Percentiles rank a stretch among this genome's conserved stretches.
Conservation (phyloP, 2,888 invertebrate species). For the Acleris laterana region DNA sequence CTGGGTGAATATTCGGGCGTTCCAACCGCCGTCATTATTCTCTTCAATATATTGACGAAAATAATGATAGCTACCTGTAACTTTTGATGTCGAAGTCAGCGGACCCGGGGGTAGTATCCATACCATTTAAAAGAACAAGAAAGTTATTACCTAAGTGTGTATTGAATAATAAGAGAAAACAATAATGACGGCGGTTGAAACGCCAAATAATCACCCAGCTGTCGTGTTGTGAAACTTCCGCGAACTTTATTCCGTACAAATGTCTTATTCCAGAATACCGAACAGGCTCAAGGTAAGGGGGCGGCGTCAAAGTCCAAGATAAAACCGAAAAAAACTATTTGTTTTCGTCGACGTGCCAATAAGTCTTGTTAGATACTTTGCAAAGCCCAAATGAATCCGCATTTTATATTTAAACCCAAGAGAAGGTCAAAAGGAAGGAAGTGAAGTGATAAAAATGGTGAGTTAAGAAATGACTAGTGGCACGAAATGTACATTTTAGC, state of each 20-base stretch:
- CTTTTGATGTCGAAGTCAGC: too few species aligned
- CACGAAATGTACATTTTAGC: conserved; percentile 53
- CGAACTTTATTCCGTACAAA: background rate
- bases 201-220: too few species aligned
- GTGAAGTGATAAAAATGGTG: conserved; percentile 64
- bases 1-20: too few species aligned
- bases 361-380: conserved; percentile 55
- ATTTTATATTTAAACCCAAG: conserved; percentile 56
- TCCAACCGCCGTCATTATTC: too few species aligned
- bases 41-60: too few species aligned
- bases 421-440: conserved; percentile 53
- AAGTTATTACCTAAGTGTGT: too few species aligned
- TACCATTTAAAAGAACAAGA: too few species aligned
- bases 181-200: too few species aligned
- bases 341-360: conserved; percentile 56
- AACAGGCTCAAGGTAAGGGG: conserved; percentile 26
- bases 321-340: conserved; percentile 50
- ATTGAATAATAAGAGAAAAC: too few species aligned
- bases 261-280: background rate
- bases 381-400: conserved; percentile 45
- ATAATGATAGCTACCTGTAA: too few species aligned
- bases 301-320: conserved; percentile 39
- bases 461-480: conserved; percentile 53
- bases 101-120: too few species aligned
- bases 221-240: background rate